Evolutionary conservation across 2,113 vertebrate genomes (phyloP).

Genomic region (Indicator maculatus): DNA sequence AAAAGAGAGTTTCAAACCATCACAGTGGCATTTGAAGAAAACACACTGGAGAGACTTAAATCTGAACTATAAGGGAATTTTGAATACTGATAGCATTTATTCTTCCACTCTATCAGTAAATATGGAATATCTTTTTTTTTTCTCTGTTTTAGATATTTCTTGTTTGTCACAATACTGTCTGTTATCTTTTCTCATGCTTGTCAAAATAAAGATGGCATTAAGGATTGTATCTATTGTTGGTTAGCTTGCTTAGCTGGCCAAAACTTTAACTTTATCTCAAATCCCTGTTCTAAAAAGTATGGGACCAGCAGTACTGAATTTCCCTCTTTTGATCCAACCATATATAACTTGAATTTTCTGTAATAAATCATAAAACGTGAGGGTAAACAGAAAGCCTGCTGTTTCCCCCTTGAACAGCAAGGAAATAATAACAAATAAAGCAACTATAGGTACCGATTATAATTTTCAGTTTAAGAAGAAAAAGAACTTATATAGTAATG

Average conservation of each 20-base stretch:
- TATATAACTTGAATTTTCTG: background rate
- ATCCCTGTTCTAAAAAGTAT: background rate
- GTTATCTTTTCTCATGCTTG: background rate
- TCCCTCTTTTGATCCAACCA: background rate
- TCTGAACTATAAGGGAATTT: background rate
- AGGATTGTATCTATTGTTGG: background rate
- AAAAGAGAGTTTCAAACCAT: too few species aligned
- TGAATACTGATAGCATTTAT: background rate
- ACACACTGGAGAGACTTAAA: background rate
- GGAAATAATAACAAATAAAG: background rate
- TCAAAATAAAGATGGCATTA: background rate
- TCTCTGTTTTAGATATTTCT: background rate
- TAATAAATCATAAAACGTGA: background rate
- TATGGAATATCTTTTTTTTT: fast-evolving
- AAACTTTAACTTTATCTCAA: background rate
- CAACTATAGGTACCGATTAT: background rate
- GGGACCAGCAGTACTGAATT: background rate
- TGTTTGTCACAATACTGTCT: background rate
- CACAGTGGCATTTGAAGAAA: background rate
- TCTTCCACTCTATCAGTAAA: background rate
- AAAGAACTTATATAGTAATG: background rate
- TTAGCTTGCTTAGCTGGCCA: background rate
- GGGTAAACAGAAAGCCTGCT: background rate
- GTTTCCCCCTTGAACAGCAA: background rate
- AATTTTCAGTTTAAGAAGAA: background rate